Evolutionary conservation across 2,113 vertebrate species (phyloP).

Genomic region (Cettia cetti): DNA sequence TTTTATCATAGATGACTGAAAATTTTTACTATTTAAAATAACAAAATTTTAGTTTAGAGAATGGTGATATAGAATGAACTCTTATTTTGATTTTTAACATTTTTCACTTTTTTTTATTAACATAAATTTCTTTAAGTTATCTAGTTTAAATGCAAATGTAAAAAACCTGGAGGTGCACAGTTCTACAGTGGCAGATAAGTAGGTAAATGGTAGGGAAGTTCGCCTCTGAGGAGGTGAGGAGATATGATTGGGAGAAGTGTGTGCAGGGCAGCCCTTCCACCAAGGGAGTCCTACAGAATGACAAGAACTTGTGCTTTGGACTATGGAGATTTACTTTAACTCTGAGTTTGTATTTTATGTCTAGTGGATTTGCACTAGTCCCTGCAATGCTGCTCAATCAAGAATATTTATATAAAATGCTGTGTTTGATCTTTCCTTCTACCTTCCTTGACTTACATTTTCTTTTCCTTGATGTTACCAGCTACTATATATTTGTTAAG

Average conservation of each 20-base stretch:
- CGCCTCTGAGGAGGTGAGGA: background rate
- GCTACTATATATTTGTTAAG: background rate
- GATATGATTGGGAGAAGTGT: background rate
- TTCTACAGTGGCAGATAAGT: background rate
- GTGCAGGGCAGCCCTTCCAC: background rate
- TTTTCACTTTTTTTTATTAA: background rate
- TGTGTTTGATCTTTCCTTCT: background rate
- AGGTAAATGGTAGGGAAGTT: background rate
- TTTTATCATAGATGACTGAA: background rate
- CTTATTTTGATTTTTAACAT: background rate
- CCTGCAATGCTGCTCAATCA: background rate
- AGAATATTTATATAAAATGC: background rate
- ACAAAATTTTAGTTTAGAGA: background rate
- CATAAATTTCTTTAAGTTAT: background rate
- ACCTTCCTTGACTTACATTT: background rate
- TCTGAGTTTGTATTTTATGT: background rate
- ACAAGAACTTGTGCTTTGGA: background rate
- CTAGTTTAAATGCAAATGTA: background rate
- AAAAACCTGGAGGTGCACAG: background rate
- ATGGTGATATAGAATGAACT: background rate
- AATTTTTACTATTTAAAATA: background rate
- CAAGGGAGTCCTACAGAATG: background rate
- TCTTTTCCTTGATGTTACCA: background rate
- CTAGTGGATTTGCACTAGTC: background rate
- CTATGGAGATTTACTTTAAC: background rate